These are phyloP conservation scores for Fulmarus glacialis DNA, from an alignment of 2,113 vertebrate species.

Conservation along the genomic window DNA sequence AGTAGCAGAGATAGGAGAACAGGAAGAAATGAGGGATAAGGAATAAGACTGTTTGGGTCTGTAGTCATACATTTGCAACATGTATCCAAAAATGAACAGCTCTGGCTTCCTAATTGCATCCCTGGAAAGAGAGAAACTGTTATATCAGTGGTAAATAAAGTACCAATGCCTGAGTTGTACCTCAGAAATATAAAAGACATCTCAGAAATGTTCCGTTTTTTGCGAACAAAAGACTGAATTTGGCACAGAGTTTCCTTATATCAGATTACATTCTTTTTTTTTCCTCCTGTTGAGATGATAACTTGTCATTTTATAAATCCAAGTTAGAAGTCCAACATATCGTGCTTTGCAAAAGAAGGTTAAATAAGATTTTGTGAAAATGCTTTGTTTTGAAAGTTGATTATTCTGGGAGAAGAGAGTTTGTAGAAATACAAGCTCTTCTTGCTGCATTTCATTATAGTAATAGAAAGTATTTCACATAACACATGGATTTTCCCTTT, in stretches of 20 bases:
- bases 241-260: slow-evolving; percentile 20
- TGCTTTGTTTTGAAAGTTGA: slow-evolving; percentile 55
- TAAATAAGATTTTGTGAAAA: slow-evolving; percentile 72
- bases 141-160: not conserved
- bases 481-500: not conserved
- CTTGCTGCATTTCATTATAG: slow-evolving; percentile 21
- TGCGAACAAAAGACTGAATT: slow-evolving; percentile 49
- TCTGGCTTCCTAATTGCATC: not conserved
- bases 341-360: slow-evolving; percentile 69
- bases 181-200: not conserved
- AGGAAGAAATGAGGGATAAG: not conserved
- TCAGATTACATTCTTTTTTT: slow-evolving; percentile 37
- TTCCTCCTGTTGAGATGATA: not conserved
- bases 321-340: slow-evolving; percentile 52
- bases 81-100: not conserved
- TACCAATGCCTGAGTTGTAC: slow-evolving; percentile 1
- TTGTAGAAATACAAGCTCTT: slow-evolving; percentile 29
- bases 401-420: slow-evolving; percentile 44
- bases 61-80: not conserved
- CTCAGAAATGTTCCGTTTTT: slow-evolving; percentile 33
- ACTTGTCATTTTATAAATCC: slow-evolving; percentile 66
- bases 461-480: slow-evolving; percentile 19
- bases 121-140: not conserved
- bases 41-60: not conserved
- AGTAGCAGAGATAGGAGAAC: not conserved